Evolutionary conservation across 2,113 vertebrate species (phyloP), one percentile per base, ranked within the genome.

Genomic region (Cichladusa arquata): DNA sequence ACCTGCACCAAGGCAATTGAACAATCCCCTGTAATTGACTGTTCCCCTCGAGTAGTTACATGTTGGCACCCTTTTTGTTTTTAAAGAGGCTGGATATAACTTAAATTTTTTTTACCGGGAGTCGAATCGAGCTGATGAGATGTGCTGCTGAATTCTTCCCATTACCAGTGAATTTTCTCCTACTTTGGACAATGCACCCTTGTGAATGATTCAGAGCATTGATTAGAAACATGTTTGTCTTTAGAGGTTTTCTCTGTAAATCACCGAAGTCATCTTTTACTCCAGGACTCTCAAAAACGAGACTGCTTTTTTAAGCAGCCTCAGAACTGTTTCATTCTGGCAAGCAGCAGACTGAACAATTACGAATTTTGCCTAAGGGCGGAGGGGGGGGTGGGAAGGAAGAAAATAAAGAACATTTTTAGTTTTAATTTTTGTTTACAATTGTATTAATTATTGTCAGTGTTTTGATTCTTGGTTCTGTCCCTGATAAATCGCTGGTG

Each of bases 351-450:
- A 33, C 38, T 53, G 64, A 94, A 77, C 8, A 18, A 90, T 93
- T 57, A 67, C 61, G 66, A 11, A 34, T 91, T 92, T 95, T 92
- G 86, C 58, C 40, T 25, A 4, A 38, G 11, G 28, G 4, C 2
- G 3, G 4, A 4, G 0, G 2, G 4, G 5, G 4, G 0, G 0
- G 2, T 3, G 5, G 4, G 0, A 14, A 26, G 15, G 40, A 44
- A 77, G 33, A 50, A 74, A 81, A 90, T 38, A 69, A 81, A 71
- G 8, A 89, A n/a, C 5, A 12, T 15, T 83, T 61, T 70, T 25
- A 6, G 3, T 3, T 65, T 54, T 71, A 34, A 16, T 69, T 74
- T 64, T 56, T 77, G 9, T 20, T 74, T 76, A 60, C 51, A 66
- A 4, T 88, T 78, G 33, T 61, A 64, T 88, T 93, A 88, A 91